Evolutionary conservation across 2,113 vertebrate species (phyloP), one percentile per base, ranked within the genome.

Genomic region (Boleophthalmus pectinirostris): DNA sequence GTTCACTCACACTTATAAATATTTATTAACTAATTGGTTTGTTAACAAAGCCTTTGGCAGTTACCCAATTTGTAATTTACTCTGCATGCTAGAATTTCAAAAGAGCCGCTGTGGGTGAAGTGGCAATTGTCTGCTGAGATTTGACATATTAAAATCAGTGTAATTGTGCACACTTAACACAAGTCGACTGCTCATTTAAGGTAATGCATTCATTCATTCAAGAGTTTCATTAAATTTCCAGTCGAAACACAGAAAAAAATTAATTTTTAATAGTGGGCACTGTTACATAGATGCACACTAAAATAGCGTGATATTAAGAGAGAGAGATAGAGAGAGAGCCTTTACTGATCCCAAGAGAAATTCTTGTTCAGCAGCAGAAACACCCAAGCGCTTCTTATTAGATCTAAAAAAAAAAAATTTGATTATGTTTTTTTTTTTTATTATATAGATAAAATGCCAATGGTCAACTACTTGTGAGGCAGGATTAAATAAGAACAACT

Each of bases 31-130:
- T 74, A 72, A 61, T 25, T 66, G 35, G n/a, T 68, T 73, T 78
- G 83, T 73, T 73, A 75, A 82, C n/a, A 58, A 71, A 49, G 77
- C 82, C 79, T 73, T 68, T 53, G 78, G 73, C 78, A 73, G 66
- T 38, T 16, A 66, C 78, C 80, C 69, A 67, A 73, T 66, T 75
- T 56, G 45, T 74, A 75, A 76, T 57, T 76, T 66, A 54, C 38
- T 21, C 57, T 21, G 53, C 65, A 65, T 18, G 60, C 16, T 13
- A 29, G 58, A 29, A 33, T 61, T 61, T 61, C 14, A 61, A 61
- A 61, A 13, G 13, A 1, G 5, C 7, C 60, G 1, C 29, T 6
- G 16, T 20, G 60, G 57, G 16, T 35, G 29, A 63, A 35, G 25
- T 63, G 29, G 60, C 29, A 35, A 18, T 20, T 33, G 60, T 63